Conservation (phyloP, 2,888 invertebrate genomes). For the Latheticus oryzae region DNA sequence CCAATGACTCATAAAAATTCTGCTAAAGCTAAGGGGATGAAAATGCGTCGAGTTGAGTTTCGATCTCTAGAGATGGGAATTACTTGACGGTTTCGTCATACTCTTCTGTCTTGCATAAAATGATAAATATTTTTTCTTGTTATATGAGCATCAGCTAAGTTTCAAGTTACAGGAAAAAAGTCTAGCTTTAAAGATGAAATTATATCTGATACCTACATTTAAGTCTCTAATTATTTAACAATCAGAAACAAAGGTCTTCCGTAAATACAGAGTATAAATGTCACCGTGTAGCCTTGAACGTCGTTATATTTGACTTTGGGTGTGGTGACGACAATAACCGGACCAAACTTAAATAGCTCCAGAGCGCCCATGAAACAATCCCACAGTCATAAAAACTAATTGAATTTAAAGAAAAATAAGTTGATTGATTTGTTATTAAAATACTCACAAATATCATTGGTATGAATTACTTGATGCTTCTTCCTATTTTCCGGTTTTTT, state of each 20-base stretch:
- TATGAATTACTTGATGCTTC: too few species aligned
- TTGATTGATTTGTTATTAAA: too few species aligned
- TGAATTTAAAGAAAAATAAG: too few species aligned
- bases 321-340: conserved; percentile 40
- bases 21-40: conserved; percentile 23
- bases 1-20: conserved; percentile 39
- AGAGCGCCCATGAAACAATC: too few species aligned
- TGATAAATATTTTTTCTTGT: conserved; percentile 18
- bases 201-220: too few species aligned
- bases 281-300: conserved; percentile 41
- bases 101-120: conserved; percentile 4
- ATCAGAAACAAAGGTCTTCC: conserved; percentile 7
- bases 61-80: conserved; percentile 28
- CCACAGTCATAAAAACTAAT: too few species aligned
- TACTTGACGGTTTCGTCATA: conserved; percentile 18
- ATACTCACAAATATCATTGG: too few species aligned
- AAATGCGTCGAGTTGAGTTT: conserved; percentile 23
- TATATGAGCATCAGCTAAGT: background rate
- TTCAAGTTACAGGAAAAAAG: too few species aligned
- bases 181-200: too few species aligned
- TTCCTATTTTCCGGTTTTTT: too few species aligned
- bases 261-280: conserved; percentile 29
- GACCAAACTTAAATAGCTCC: too few species aligned
- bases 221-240: too few species aligned
- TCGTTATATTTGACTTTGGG: conserved; percentile 37